A percentile compares a stretch with the other conserved stretches of the same genome.
Conservation (phyloP, 2,113 vertebrate genomes). For the Podarcis raffonei region DNA sequence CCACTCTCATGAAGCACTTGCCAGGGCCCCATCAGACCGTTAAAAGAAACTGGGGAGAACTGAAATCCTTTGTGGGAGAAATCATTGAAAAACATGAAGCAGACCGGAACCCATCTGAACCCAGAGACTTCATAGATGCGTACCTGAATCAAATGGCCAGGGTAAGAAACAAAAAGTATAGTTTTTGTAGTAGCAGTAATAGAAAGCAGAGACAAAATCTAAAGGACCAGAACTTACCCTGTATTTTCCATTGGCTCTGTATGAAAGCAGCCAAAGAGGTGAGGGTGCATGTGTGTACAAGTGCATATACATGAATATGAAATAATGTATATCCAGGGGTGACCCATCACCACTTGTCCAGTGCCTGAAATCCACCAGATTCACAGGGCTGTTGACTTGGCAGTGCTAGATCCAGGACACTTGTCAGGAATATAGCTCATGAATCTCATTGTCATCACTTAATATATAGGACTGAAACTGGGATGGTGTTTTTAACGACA, state of each 20-base stretch:
- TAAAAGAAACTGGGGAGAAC: not conserved
- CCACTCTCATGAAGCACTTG: slow-evolving; percentile 72
- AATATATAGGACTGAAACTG: not conserved
- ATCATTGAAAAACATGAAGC: slow-evolving; percentile 75
- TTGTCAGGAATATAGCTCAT: not conserved
- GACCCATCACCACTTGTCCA: not conserved
- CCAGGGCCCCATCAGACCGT: slow-evolving; percentile 79
- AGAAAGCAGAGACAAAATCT: not conserved
- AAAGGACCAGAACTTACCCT: not conserved
- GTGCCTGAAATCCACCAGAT: no score
- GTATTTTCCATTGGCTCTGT: not conserved
- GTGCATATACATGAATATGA: no score
- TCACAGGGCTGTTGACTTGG: no score
- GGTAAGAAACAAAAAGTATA: slow-evolving; percentile 57
- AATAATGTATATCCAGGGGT: not conserved
- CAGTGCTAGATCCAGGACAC: not conserved
- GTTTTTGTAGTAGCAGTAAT: no score
- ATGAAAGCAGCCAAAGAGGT: not conserved
- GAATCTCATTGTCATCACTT: not conserved
- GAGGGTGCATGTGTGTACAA: not conserved
- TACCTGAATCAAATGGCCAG: slow-evolving; percentile 83
- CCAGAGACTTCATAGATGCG: slow-evolving; percentile 83
- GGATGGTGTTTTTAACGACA: not conserved
- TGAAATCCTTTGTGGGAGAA: slow-evolving; percentile 60
- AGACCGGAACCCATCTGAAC: slow-evolving; percentile 72